Evolutionary conservation across 2,113 vertebrate species (phyloP).

Genomic region (Rhynchomys soricoides): DNA sequence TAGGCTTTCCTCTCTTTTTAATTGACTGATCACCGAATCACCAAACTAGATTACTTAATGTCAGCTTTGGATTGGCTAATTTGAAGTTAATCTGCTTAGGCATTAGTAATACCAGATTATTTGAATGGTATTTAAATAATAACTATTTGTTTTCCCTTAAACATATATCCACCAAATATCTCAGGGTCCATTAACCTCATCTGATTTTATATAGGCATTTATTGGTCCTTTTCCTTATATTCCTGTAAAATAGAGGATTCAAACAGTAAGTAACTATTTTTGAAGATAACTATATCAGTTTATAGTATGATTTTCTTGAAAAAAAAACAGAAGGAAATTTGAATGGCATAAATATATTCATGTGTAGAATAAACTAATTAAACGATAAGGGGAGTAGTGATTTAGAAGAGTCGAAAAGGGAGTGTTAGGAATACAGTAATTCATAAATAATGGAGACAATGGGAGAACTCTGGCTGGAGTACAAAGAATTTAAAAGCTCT

Average conservation of each 20-base stretch:
- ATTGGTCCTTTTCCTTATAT: background rate
- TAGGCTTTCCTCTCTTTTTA: conserved; percentile 33
- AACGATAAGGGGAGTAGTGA: background rate
- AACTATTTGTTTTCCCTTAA: background rate
- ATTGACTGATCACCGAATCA: conserved; percentile 59
- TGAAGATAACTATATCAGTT: background rate
- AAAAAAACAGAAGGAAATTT: background rate
- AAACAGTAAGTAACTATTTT: background rate
- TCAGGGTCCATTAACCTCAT: background rate
- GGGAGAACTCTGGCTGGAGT: background rate
- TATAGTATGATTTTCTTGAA: conserved; percentile 36
- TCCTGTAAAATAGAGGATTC: background rate
- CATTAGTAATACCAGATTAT: background rate
- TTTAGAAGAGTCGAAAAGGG: conserved; percentile 5
- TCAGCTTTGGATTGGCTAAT: conserved; percentile 49
- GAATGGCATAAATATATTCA: background rate
- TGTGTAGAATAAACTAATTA: conserved; percentile 31
- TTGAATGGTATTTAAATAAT: no score
- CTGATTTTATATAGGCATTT: background rate
- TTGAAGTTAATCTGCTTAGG: conserved; percentile 53
- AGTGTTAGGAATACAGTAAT: conserved; percentile 29
- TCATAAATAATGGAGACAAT: conserved; percentile 52
- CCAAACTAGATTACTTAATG: conserved; percentile 38
- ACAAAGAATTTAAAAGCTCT: conserved; percentile 49
- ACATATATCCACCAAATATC: background rate